These are phyloP conservation scores for Zaprionus davidi DNA, from an alignment of 1,140 invertebrate genomes.

Conservation along the genomic window DNA sequence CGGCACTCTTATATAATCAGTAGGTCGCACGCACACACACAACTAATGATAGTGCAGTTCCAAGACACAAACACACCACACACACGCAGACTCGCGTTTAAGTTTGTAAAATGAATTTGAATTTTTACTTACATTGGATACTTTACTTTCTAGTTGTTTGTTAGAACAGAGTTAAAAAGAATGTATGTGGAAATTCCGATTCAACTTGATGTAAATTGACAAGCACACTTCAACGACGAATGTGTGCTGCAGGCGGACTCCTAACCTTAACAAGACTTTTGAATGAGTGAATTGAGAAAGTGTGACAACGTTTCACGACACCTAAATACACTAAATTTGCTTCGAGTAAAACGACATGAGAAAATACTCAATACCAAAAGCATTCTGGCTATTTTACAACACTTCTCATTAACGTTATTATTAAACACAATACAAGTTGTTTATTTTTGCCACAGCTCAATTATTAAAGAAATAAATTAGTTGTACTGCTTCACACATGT, in stretches of 20 bases:
- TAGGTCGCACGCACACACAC: constrained; percentile 15
- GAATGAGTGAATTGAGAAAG: constrained; percentile 32
- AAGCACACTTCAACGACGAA: constrained; percentile 62
- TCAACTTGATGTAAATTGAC: constrained; percentile 66
- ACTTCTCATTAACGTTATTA: background rate
- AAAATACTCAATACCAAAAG: constrained; percentile 7
- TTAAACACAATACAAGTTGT: background rate
- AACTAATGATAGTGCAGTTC: constrained; percentile 30
- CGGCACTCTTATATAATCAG: constrained; percentile 64
- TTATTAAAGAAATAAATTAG: background rate
- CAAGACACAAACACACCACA: background rate
- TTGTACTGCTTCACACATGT: background rate
- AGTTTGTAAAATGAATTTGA: background rate
- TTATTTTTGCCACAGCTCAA: background rate
- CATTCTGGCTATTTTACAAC: background rate
- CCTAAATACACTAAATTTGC: background rate
- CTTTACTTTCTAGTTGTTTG: constrained; percentile 33
- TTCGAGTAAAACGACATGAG: background rate
- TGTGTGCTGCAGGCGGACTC: constrained; percentile 60
- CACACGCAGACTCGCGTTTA: constrained; percentile 7
- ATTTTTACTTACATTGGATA: constrained; percentile 58
- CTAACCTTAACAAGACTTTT: constrained; percentile 55
- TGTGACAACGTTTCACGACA: constrained; percentile 2
- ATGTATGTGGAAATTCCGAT: constrained; percentile 39
- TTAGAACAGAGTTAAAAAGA: constrained; percentile 30